These are phyloP conservation scores for Cairina moschata DNA, from an alignment of 2,113 vertebrate species.

Conservation along the genomic window DNA sequence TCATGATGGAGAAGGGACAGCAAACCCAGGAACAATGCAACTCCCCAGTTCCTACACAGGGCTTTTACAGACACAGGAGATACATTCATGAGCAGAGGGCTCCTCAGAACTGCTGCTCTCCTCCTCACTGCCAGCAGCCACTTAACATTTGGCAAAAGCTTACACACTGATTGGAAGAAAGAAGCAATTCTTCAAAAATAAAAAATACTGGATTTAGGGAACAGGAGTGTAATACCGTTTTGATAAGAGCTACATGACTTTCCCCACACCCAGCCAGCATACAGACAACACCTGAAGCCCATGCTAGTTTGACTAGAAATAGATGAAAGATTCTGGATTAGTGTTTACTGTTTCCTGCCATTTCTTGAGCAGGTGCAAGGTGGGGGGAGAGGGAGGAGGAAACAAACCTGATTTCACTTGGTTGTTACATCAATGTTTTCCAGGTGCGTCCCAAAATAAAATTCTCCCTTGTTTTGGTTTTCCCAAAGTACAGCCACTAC, in stretches of 20 bases:
- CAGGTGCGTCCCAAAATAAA: not conserved
- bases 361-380: not conserved
- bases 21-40: not conserved
- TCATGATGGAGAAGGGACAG: not conserved
- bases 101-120: not conserved
- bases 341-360: constrained; percentile 31
- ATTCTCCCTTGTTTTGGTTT: constrained; percentile 40
- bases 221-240: not conserved
- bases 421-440: not conserved
- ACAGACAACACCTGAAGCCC: not conserved
- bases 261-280: not conserved
- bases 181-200: not conserved
- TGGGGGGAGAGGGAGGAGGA: not conserved
- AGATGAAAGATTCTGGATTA: not conserved
- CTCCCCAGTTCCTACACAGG: not conserved
- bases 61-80: not conserved
- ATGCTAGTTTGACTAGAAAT: constrained; percentile 18
- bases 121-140: not conserved
- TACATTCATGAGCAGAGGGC: rapidly evolving
- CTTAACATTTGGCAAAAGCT: constrained; percentile 73
- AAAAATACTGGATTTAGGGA: not conserved
- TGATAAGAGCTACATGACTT: not conserved
- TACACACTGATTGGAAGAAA: not conserved
- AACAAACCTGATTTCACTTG: not conserved
- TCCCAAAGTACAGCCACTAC: constrained; percentile 61